Evolutionary conservation across 2,888 invertebrate species (phyloP).

Genomic region (Drymonia ruficornis): DNA sequence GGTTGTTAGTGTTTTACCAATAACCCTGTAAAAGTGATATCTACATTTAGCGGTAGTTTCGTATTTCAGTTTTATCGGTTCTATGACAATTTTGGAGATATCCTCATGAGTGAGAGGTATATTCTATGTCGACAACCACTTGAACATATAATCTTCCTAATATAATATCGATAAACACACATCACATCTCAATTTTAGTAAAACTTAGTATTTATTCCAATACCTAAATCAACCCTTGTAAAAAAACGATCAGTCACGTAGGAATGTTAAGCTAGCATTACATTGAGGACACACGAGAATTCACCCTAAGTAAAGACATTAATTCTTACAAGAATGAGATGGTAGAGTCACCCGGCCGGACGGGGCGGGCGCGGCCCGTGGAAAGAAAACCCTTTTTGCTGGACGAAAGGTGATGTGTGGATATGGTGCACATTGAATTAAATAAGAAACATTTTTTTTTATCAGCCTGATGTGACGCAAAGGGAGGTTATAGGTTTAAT

Average conservation of each 20-base stretch:
- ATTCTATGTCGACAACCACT: no score
- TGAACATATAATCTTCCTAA: no score
- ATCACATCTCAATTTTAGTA: no score
- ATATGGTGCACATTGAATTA: conserved; percentile 19
- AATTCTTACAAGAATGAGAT: conserved; percentile 64
- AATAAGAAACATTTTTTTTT: not conserved
- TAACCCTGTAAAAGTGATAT: no score
- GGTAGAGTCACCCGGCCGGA: conserved; percentile 51
- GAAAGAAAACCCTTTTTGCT: conserved; percentile 75
- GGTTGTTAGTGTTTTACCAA: no score
- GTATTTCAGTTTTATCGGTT: no score
- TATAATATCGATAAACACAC: no score
- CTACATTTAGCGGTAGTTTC: no score
- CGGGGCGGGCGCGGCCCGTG: conserved; percentile 43
- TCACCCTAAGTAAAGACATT: conserved; percentile 63
- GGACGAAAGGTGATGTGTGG: conserved; percentile 40
- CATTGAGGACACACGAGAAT: conserved; percentile 47
- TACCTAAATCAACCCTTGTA: not conserved
- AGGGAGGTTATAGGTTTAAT: no score
- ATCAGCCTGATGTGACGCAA: not conserved
- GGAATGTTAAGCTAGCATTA: conserved; percentile 24
- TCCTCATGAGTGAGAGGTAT: no score
- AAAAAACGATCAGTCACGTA: not conserved
- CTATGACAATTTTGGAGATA: no score
- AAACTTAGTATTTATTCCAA: no score